Evolutionary conservation across 2,888 invertebrate genomes (phyloP).

Genomic region (Celastrina argiolus): DNA sequence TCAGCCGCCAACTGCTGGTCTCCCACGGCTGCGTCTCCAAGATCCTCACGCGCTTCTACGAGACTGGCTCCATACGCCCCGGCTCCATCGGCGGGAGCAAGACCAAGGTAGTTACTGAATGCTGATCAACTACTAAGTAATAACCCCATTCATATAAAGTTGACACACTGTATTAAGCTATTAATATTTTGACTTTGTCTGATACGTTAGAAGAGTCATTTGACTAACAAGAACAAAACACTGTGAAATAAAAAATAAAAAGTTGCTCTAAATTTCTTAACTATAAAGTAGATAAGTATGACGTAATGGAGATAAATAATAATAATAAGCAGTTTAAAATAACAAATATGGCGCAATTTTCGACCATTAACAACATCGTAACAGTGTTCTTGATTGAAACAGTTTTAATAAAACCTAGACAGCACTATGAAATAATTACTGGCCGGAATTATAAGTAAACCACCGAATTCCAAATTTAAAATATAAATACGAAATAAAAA

Average conservation of each 20-base stretch:
- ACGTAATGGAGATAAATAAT: too few species aligned
- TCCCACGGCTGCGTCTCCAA: constrained; percentile 99
- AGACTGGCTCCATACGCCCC: constrained; percentile 96
- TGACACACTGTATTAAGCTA: too few species aligned
- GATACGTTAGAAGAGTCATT: too few species aligned
- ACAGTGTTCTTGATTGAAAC: not conserved
- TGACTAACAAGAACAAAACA: too few species aligned
- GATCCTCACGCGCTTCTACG: constrained; percentile 96
- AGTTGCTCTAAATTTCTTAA: too few species aligned
- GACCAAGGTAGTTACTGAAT: constrained; percentile 85
- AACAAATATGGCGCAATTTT: not conserved
- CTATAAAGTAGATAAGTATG: too few species aligned
- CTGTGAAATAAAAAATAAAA: too few species aligned
- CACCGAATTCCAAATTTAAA: constrained; percentile 21
- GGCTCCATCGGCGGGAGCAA: constrained; percentile 97
- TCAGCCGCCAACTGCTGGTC: constrained; percentile 95
- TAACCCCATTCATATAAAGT: too few species aligned
- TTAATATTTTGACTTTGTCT: too few species aligned
- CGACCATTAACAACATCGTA: not conserved
- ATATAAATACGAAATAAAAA: constrained; percentile 39
- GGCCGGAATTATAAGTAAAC: not conserved
- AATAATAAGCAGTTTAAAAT: not conserved
- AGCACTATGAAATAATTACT: not conserved
- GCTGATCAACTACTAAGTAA: not conserved
- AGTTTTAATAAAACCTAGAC: not conserved